These are phyloP conservation scores for Syngnathus acus DNA, from an alignment of 2,797 vertebrate species.

Conservation along the genomic window DNA sequence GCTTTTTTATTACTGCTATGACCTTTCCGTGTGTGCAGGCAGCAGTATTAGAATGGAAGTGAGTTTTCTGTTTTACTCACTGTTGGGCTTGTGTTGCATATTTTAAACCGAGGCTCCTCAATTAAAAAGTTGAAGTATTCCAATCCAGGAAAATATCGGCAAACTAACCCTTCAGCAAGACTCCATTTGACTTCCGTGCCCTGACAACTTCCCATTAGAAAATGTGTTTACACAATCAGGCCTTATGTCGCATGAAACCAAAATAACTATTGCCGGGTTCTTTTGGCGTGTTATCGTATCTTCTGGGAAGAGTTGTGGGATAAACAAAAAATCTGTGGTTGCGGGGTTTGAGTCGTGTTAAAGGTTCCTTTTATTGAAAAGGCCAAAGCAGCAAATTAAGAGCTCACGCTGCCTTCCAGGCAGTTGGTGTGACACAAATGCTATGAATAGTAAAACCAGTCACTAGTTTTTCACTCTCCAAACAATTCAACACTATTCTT, in stretches of 20 bases:
- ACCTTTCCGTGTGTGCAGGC: constrained; percentile 26
- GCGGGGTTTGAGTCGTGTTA: constrained; percentile 42
- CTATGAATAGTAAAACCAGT: constrained; percentile 49
- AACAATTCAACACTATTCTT: neutral
- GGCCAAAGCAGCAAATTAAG: constrained; percentile 17
- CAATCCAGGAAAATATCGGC: too few species aligned
- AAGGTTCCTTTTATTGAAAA: constrained; percentile 50
- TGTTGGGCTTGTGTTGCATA: neutral
- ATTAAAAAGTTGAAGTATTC: neutral
- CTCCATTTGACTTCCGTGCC: constrained; percentile 8
- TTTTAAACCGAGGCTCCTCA: neutral
- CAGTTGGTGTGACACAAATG: constrained; percentile 12
- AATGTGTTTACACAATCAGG: constrained; percentile 23
- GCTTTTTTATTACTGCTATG: constrained; percentile 21
- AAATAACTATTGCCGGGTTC: constrained; percentile 6
- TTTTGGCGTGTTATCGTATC: constrained; percentile 15
- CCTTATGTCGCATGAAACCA: constrained; percentile 20
- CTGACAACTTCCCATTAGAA: constrained; percentile 23
- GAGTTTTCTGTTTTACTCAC: neutral
- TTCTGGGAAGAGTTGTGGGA: constrained; percentile 41
- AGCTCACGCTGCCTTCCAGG: neutral
- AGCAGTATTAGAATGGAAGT: neutral
- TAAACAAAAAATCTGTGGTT: constrained; percentile 53
- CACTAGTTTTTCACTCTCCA: constrained; percentile 17
- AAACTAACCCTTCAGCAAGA: constrained; percentile 26